These are phyloP conservation scores for Hypanus sabinus DNA, from an alignment of 2,113 vertebrate genomes.

Conservation along the genomic window DNA sequence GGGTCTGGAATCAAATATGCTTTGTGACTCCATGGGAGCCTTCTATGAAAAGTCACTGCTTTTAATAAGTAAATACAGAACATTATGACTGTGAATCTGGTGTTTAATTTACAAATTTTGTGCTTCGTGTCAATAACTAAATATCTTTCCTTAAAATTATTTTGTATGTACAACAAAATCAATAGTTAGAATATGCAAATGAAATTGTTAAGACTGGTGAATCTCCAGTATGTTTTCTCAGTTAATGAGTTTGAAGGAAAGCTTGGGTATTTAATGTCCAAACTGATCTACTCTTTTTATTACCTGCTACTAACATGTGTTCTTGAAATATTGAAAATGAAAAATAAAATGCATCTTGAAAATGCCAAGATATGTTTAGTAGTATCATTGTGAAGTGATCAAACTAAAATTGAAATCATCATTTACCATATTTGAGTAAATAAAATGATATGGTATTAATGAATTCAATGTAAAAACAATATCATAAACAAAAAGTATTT, in stretches of 20 bases:
- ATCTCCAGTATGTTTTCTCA: not conserved
- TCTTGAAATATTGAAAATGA: not conserved
- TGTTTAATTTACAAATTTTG: not conserved
- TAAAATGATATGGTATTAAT: not conserved
- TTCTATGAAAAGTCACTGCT: not conserved
- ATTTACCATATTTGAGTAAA: not conserved
- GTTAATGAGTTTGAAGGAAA: not conserved
- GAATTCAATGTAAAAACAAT: not conserved
- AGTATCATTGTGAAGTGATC: not conserved
- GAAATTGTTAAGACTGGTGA: not conserved
- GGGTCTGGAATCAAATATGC: not conserved
- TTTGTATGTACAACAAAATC: not conserved
- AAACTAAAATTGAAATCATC: not conserved
- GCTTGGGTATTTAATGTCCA: not conserved
- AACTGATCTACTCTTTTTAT: not conserved
- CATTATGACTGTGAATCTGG: not conserved
- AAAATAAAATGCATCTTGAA: not conserved
- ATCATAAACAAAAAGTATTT: not conserved
- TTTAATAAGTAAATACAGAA: not conserved
- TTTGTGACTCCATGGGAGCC: too few relatives aligned
- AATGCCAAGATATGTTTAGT: not conserved
- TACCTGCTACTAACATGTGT: not conserved
- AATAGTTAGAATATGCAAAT: not conserved
- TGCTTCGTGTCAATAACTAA: not conserved
- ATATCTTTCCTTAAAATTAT: not conserved